Conservation (phyloP, 2,113 vertebrate genomes). For the Bombycilla garrulus region DNA sequence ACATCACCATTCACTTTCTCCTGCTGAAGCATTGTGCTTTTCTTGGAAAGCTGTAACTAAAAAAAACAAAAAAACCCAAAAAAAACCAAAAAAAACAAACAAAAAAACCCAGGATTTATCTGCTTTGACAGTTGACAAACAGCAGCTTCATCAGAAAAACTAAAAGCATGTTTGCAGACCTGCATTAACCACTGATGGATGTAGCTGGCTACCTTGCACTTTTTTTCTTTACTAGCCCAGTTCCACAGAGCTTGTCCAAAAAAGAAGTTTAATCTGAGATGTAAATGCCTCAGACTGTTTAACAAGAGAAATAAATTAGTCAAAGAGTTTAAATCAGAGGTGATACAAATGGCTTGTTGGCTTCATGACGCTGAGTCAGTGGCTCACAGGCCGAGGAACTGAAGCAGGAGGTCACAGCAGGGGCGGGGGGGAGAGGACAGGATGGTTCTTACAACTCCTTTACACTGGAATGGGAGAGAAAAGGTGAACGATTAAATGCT, state of each 20-base stretch:
- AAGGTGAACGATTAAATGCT: background rate
- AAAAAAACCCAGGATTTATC: background rate
- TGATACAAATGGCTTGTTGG: background rate
- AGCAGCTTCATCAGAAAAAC: background rate
- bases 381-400: background rate
- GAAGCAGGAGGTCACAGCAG: background rate
- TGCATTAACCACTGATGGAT: background rate
- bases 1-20: background rate
- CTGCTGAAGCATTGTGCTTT: background rate
- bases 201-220: background rate
- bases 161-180: fast-evolving
- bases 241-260: background rate
- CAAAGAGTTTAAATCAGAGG: background rate
- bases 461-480: background rate
- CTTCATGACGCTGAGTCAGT: background rate
- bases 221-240: background rate
- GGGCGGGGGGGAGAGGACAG: background rate
- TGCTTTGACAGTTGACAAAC: background rate
- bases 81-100: no score
- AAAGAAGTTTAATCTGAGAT: background rate
- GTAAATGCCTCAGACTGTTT: background rate
- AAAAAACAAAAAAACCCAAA: no score
- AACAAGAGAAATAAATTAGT: background rate
- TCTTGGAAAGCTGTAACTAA: background rate
- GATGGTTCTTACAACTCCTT: background rate